Evolutionary conservation across 2,888 invertebrate genomes (phyloP), one percentile per base, ranked within the genome.

Genomic region (Nipponacmea schrenckii): DNA sequence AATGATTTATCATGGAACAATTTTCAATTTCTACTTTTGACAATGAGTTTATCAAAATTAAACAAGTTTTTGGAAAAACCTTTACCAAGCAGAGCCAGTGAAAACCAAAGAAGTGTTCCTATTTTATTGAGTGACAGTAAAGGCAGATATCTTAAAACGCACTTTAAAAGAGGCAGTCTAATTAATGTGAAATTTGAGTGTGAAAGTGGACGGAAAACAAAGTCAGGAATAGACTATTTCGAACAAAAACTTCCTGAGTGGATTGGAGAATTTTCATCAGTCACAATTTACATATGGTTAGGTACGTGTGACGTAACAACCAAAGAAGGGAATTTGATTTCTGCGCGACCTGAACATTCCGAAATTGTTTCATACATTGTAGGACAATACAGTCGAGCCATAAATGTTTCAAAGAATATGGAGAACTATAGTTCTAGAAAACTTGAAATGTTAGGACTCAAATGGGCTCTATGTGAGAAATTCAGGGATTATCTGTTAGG

Each of bases 381-480:
- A 20, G 17, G n/a, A 17, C 50, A 50, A 50, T 50, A 50, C 14
- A 50, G 50, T n/a, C 10, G 50, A 50, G n/a, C 14, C 50, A 20
- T 50, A 50, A 50, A 50, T 50, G 15, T 50, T 14, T 5, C 20
- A 15, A 50, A 50, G 20, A 50, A 72, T 14, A 64, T 66, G 31
- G 26, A 31, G n/a, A 69, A 69, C 39, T 77, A 77, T 48, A 73
- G 73, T 45, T 68, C 64, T 15, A 68, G 48, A 64, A 66, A 76
- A 64, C 31, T 77, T 31, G 74, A 77, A 56, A 62, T 74, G 26
- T 65, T 76, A 17, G 77, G 62, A 7, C 27, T 80, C 26, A 77
- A 77, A 63, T 77, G 77, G 77, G 76, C 76, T 26, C 66, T 71
- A 44, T 66, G 68, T 3, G 71, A 73, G 31, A 73, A 73, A 64